Base-by-base conservation (phyloP, 2,888 invertebrate species). In the Azorinus chamasolen region DNA sequence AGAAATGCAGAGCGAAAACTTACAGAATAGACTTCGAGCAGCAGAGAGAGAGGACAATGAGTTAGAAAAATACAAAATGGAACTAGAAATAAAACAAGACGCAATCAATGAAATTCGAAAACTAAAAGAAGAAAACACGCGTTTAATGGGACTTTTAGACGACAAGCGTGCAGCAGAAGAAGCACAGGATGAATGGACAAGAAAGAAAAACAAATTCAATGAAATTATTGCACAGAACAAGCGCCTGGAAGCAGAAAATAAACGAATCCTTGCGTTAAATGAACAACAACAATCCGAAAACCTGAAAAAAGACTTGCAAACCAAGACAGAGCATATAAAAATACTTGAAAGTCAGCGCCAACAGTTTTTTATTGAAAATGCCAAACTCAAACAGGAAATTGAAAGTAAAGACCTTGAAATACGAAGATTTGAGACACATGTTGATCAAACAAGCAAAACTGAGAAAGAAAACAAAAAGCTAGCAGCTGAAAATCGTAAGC, bases 21-120 rank as follows among this genome's bases (percentile, higher is more conserved):
- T 80, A 20, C 73, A 76, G 3, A 80, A 80, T 46, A 41, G 80
- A 27, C 51, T 80, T 10, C 69, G 80, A 16, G 73, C 76, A 16
- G 80, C 80, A 25, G 76, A 80, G 25, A 69, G 63, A 22, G 80
- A 80, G 63, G 73, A 77, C 54, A 80, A 80, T 58, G 80, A 80
- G 54, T 53, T 80, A 27, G 80, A 77, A 51, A 80, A 71, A 54
- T 68, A 80, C 25, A 65, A 61, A 51, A 46, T 80, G 24, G 80
- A 80, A 59, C 46, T 80, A n/a, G 80, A 80, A 68, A 80, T 80
- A 20, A 80, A 80, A 51, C 80, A 80, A 63, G 80, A 80, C 46
- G 80, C 80, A 14, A 76, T 80, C 14, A 76, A 65, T 58, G 80
- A 80, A 77, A 80, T 80, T 8, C 37, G 76, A 32, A 80, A 77